Evolutionary conservation across 2,888 invertebrate genomes (phyloP).

Genomic region (Plutella xylostella): DNA sequence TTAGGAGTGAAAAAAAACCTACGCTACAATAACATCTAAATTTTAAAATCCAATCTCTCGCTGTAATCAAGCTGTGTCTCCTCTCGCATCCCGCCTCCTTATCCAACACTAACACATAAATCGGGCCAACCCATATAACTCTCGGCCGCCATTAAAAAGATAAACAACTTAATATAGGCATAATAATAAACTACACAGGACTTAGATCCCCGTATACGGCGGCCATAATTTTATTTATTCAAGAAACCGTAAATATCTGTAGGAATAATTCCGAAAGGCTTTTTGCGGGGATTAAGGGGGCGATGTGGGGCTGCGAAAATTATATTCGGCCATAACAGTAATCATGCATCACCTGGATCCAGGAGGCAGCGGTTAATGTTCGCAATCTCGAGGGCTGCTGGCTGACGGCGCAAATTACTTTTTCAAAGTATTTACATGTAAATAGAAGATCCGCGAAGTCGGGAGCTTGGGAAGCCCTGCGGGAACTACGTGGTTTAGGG

Average conservation of each 20-base stretch:
- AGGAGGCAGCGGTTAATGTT: slow-evolving; percentile 67
- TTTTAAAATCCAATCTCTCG: slow-evolving; percentile 62
- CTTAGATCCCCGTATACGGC: slow-evolving; percentile 51
- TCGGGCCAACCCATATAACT: slow-evolving; percentile 62
- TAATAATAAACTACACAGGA: slow-evolving; percentile 60
- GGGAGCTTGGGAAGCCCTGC: too few species aligned
- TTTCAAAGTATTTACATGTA: slow-evolving; percentile 70
- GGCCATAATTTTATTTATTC: slow-evolving; percentile 69
- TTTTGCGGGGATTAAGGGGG: slow-evolving; percentile 68
- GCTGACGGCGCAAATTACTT: slow-evolving; percentile 62
- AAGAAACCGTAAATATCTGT: slow-evolving; percentile 67
- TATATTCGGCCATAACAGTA: slow-evolving; percentile 70
- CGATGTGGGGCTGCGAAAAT: slow-evolving; percentile 65
- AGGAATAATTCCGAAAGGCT: slow-evolving; percentile 65
- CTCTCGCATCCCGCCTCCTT: slow-evolving; percentile 46
- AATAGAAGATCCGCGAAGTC: slow-evolving; percentile 54
- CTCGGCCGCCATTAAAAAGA: slow-evolving; percentile 63
- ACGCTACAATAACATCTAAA: slow-evolving; percentile 41
- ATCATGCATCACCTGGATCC: slow-evolving; percentile 70
- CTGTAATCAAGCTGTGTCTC: slow-evolving; percentile 36
- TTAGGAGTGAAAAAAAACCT: background rate
- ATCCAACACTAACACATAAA: slow-evolving; percentile 56
- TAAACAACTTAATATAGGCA: slow-evolving; percentile 69
- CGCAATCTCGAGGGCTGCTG: slow-evolving; percentile 67
- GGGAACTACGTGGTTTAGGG: too few species aligned